Evolutionary conservation across 2,797 vertebrate genomes (phyloP).

Genomic region (Enteromius anoplus): DNA sequence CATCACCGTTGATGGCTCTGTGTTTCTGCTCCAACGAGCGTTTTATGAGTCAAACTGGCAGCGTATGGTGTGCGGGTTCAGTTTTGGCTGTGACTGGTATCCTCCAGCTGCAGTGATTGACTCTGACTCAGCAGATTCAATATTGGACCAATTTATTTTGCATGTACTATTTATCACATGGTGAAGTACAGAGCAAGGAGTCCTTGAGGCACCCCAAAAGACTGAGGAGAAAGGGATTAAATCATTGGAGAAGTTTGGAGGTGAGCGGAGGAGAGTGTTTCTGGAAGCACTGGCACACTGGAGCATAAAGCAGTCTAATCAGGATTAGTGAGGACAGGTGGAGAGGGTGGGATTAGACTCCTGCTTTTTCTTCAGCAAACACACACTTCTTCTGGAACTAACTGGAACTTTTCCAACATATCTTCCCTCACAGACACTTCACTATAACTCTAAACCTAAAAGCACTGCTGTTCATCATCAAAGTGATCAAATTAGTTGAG

Average conservation of each 20-base stretch:
- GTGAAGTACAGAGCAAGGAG: not conserved
- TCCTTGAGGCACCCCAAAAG: not conserved
- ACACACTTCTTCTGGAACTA: conserved; percentile 29
- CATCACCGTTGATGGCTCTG: not conserved
- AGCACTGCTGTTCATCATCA: not conserved
- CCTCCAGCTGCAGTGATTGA: conserved; percentile 37
- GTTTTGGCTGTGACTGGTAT: conserved; percentile 40
- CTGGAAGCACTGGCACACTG: conserved; percentile 43
- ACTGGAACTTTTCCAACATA: conserved; percentile 7
- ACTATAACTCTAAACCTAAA: not conserved
- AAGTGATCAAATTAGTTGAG: not conserved
- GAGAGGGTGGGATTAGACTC: conserved; percentile 52
- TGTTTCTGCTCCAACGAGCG: not conserved
- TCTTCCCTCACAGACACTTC: not conserved
- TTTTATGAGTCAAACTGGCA: conserved; percentile 34
- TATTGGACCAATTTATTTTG: conserved; percentile 15
- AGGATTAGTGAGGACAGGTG: conserved; percentile 59
- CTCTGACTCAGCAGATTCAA: conserved; percentile 48
- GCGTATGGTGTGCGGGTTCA: conserved; percentile 24
- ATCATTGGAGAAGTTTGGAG: not conserved
- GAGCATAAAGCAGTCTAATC: conserved; percentile 59
- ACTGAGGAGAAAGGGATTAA: not conserved
- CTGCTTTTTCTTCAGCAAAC: conserved; percentile 36
- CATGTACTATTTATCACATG: not conserved
- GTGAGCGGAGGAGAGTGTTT: conserved; percentile 25